Percentiles rank a stretch among this genome's conserved stretches.
phyloP scores from a whole-genome alignment of 2,113 vertebrate genomes.

The Cheirogaleus medius region DNA sequence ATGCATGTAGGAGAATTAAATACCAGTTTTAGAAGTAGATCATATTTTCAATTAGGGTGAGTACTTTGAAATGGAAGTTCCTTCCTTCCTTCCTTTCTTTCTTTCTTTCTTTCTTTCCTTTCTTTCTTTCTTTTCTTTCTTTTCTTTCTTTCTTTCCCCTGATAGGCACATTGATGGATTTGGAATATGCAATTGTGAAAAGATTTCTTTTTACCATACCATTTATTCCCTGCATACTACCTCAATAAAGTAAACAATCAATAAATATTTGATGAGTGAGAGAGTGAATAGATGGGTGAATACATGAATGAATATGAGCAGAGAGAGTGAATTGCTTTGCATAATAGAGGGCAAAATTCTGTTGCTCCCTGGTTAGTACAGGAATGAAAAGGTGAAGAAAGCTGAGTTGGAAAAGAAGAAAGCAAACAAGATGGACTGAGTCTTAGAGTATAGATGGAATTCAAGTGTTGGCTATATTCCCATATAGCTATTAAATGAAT shows the following conservation, averaged over 20 bases:
- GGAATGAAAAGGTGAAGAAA: neutral
- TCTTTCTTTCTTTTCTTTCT: neutral
- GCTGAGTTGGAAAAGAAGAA: too few relatives aligned
- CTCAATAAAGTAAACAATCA: neutral
- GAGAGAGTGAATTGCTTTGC: neutral
- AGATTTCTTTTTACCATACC: neutral
- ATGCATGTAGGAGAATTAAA: neutral
- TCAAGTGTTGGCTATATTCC: neutral
- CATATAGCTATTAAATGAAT: conserved; percentile 30
- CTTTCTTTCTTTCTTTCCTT: neutral
- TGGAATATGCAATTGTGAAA: neutral
- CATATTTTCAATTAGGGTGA: neutral
- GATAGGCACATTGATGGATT: neutral
- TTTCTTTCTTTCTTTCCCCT: neutral
- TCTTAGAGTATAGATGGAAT: neutral
- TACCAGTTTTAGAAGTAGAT: neutral
- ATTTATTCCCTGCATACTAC: neutral
- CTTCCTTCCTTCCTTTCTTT: neutral
- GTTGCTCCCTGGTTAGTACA: neutral
- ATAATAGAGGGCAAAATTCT: neutral
- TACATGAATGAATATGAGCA: neutral
- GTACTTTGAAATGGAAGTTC: neutral
- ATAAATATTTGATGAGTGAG: neutral
- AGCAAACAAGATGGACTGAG: neutral
- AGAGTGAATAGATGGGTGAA: neutral